phyloP scores from a whole-genome alignment of 2,113 vertebrate species.

The Camelus bactrianus region DNA sequence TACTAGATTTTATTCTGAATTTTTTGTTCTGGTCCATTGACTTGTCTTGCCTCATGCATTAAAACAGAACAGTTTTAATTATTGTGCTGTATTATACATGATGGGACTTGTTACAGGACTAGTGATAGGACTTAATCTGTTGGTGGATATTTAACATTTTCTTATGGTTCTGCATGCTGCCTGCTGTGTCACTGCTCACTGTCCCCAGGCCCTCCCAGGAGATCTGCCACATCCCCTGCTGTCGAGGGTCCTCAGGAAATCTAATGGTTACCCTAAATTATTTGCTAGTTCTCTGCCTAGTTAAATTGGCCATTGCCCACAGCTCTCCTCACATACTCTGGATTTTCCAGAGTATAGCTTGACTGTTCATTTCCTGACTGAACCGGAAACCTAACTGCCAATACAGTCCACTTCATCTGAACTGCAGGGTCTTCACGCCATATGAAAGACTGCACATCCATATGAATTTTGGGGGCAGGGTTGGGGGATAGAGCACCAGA shows the following conservation, averaged over 20 bases:
- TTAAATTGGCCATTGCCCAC: not conserved
- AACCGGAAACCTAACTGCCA: not conserved
- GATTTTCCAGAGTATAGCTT: not conserved
- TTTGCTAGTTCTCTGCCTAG: not conserved
- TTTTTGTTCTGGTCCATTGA: not conserved
- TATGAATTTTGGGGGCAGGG: not conserved
- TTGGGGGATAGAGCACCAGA: not conserved
- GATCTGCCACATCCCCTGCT: not conserved
- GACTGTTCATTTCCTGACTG: not conserved
- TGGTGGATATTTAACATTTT: not conserved
- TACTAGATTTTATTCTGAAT: not conserved
- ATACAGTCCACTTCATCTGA: not conserved
- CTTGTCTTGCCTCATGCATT: not conserved
- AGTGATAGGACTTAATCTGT: not conserved
- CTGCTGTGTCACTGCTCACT: not conserved
- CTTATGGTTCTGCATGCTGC: not conserved
- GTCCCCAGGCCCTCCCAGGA: not conserved
- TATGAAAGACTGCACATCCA: not conserved
- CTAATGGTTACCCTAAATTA: not conserved
- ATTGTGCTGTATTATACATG: not conserved
- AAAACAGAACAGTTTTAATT: not conserved
- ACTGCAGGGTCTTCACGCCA: not conserved
- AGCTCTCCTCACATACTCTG: not conserved
- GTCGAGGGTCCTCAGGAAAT: not conserved
- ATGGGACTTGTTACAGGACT: not conserved